Base-by-base conservation (phyloP, 2,797 vertebrate species). In the Balearica regulorum region DNA sequence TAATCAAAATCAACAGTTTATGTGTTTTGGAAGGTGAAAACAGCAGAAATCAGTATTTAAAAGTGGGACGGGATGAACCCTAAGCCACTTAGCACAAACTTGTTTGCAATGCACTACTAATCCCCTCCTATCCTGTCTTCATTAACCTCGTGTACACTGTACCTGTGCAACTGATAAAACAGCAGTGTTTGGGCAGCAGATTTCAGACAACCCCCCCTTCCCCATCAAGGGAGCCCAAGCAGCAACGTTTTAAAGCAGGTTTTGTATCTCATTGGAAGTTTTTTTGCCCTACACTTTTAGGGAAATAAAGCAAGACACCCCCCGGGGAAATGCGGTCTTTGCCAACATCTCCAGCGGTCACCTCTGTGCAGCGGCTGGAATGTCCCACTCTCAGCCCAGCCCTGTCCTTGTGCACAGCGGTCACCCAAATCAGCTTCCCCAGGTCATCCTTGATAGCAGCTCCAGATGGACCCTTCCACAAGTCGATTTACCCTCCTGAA, bases 51-150 rank as follows among this genome's bases (percentile, higher is more conserved):
- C 58, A 19, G 90, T 88, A 79, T 91, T 96, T 97, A 96, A 61
- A 95, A 72, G 78, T n/a, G 7, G 89, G 64, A 72, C 70, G 65
- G 93, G 77, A 43, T 83, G 94, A 96, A 95, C 87, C 37, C 33
- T 93, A 96, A 97, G 93, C 94, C 89, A 93, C 94, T 96, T 96
- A 96, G 82, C 39, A 71, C 71, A 84, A 91, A 94, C 77, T 93
- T 93, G 93, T 94, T 96, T 96, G 84, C 84, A 90, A 13, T 91
- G n/a, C 44, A n/a, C 62, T 82, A 37, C 84, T 96, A 96, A 96
- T 96, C 94, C 78, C 53, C 51, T 86, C 51, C 93, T 75, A 77
- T 62, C 79, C 70, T 60, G 54, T 29, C 85, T 83, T 89, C 69
- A 93, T 97, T 79, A 90, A 83, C 71, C 76, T 78, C 8, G 0